These are phyloP conservation scores for Meta bourneti DNA, from an alignment of 2,888 invertebrate species.

Conservation along the genomic window DNA sequence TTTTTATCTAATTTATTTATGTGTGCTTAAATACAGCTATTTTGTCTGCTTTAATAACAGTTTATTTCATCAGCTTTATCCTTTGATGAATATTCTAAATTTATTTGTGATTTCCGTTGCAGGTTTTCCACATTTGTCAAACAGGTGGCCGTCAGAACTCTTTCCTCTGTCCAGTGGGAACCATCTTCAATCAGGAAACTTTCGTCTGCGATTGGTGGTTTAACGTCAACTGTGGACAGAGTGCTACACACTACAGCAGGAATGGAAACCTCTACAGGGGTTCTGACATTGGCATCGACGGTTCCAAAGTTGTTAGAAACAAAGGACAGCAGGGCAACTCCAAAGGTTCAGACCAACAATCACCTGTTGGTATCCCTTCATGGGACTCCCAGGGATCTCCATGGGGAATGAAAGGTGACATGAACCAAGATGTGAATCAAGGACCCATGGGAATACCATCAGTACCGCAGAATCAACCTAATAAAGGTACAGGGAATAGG, in stretches of 20 bases:
- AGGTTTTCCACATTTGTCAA: constrained; percentile 91
- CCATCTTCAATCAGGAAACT: constrained; percentile 93
- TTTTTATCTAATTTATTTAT: too few relatives aligned
- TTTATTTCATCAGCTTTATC: too few relatives aligned
- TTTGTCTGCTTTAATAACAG: too few relatives aligned
- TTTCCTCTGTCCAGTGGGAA: constrained; percentile 94
- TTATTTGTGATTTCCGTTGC: neutral
- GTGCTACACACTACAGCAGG: constrained; percentile 88
- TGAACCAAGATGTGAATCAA: constrained; percentile 7
- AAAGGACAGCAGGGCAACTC: constrained; percentile 4
- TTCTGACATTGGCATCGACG: constrained; percentile 52
- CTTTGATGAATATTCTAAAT: too few relatives aligned
- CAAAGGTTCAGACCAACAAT: constrained; percentile 17
- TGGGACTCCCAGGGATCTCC: neutral
- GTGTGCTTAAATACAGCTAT: too few relatives aligned
- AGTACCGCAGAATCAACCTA: neutral
- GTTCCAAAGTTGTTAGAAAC: constrained; percentile 7
- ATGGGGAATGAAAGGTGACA: constrained; percentile 23
- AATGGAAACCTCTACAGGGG: constrained; percentile 86
- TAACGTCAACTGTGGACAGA: constrained; percentile 92
- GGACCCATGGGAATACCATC: neutral
- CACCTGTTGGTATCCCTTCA: constrained; percentile 40
- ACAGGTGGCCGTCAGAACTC: constrained; percentile 91
- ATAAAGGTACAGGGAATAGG: neutral
- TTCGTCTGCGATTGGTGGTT: constrained; percentile 97